These are phyloP conservation scores for Tetragonula clypearis DNA, from an alignment of 1,140 invertebrate species.

Conservation along the genomic window DNA sequence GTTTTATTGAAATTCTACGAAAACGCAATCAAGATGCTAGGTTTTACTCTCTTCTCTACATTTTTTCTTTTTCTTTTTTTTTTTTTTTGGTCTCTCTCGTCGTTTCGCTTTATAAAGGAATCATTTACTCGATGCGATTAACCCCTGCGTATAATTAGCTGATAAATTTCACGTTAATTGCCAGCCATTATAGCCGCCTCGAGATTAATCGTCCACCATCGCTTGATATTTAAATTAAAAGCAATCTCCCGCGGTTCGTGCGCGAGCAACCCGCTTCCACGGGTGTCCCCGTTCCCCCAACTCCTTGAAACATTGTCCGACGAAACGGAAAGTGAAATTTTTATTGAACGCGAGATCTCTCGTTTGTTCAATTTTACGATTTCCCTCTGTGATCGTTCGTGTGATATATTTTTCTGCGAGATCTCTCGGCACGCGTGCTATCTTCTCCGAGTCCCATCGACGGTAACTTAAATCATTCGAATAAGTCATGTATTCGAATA, in stretches of 20 bases:
- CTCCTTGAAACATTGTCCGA: not conserved
- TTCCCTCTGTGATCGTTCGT: not conserved
- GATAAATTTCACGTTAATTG: conserved; percentile 73
- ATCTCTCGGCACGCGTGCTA: not conserved
- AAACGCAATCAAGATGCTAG: not conserved
- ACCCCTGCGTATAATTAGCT: conserved; percentile 69
- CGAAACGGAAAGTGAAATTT: not conserved
- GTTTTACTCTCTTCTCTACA: not conserved
- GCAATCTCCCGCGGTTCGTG: conserved; percentile 49
- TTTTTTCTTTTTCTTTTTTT: not conserved
- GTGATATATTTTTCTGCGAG: not conserved
- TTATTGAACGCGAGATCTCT: too few species aligned
- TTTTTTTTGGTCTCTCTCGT: not conserved
- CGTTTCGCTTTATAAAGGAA: conserved; percentile 36
- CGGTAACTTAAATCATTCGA: not conserved
- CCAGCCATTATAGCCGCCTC: conserved; percentile 48
- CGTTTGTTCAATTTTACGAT: not conserved
- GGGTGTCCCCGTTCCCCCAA: not conserved
- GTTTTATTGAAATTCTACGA: conserved; percentile 4
- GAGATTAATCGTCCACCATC: conserved; percentile 57
- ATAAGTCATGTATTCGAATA: not conserved
- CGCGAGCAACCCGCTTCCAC: conserved; percentile 3
- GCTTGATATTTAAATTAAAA: conserved; percentile 62
- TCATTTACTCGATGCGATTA: conserved; percentile 65
- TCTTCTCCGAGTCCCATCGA: not conserved